phyloP scores from a whole-genome alignment of 1,140 invertebrate species.

The Zophobas atratus region DNA sequence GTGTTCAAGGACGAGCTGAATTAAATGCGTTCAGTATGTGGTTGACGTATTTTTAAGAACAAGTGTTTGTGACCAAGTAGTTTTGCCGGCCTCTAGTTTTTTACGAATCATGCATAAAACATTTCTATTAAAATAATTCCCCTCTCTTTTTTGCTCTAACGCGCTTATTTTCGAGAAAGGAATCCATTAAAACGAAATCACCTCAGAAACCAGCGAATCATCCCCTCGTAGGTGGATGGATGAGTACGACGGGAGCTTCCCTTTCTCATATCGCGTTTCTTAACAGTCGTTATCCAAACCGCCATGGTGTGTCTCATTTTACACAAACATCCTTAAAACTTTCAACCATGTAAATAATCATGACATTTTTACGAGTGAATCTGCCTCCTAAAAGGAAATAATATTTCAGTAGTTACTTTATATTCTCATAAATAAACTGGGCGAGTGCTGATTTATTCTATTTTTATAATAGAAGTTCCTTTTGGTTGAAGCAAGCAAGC shows the following conservation, averaged over 20 bases:
- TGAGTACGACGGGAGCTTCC: conserved; percentile 15
- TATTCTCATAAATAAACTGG: conserved; percentile 42
- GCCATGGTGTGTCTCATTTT: conserved; percentile 55
- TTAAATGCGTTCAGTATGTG: not conserved
- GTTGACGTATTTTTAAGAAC: not conserved
- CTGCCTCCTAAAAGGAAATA: conserved; percentile 55
- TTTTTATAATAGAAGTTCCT: conserved; percentile 1
- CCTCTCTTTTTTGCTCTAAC: not conserved
- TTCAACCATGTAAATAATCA: conserved; percentile 59
- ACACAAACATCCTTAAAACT: conserved; percentile 62
- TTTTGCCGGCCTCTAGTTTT: not conserved
- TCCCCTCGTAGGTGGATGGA: conserved; percentile 14
- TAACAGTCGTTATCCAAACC: conserved; percentile 50
- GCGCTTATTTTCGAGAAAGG: conserved; percentile 17
- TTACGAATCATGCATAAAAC: not conserved
- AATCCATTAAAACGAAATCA: conserved; percentile 10
- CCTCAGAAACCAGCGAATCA: not conserved
- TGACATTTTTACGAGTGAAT: conserved; percentile 59
- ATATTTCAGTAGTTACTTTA: conserved; percentile 54
- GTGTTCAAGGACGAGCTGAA: not conserved
- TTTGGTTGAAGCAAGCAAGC: conserved; percentile 5
- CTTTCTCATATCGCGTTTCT: conserved; percentile 50
- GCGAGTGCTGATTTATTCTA: conserved; percentile 39
- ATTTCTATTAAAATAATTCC: too few relatives aligned
- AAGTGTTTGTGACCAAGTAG: not conserved